Evolutionary conservation across 2,113 vertebrate species (phyloP).

Genomic region (Calyptomena viridis): DNA sequence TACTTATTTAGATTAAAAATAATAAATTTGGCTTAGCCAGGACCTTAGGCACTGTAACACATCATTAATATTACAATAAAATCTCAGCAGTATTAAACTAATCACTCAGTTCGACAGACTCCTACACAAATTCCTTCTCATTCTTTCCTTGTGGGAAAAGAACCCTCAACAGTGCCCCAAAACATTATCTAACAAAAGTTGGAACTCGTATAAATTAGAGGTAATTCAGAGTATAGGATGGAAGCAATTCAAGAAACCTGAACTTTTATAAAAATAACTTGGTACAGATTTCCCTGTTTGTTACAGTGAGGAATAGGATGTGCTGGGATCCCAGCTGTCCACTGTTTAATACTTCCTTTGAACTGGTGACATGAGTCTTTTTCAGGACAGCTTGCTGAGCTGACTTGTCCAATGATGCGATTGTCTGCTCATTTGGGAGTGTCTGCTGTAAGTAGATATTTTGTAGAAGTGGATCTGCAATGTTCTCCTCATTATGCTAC

Average conservation of each 20-base stretch:
- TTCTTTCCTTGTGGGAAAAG: not conserved
- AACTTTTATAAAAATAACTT: not conserved
- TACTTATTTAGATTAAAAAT: conserved; percentile 29
- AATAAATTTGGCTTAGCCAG: not conserved
- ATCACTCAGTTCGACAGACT: conserved; percentile 11
- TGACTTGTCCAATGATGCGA: not conserved
- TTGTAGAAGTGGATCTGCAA: not conserved
- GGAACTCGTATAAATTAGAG: not conserved
- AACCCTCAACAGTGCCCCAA: not conserved
- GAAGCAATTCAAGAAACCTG: not conserved
- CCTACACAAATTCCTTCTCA: not conserved
- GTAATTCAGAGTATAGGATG: not conserved
- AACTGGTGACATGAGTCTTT: not conserved
- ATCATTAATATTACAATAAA: conserved; percentile 34
- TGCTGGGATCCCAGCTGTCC: not conserved
- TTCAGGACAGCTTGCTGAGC: not conserved
- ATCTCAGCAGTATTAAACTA: conserved; percentile 52
- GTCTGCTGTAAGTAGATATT: not conserved
- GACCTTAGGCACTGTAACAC: not conserved
- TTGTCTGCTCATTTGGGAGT: not conserved
- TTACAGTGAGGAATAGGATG: not conserved
- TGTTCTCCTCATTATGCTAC: not conserved
- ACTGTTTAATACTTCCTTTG: not conserved
- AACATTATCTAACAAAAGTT: not conserved
- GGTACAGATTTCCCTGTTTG: not conserved